Percentiles rank a stretch among this genome's conserved stretches.
These are phyloP conservation scores for Pleuronectes platessa DNA, from an alignment of 2,113 vertebrate genomes.

Conservation along the genomic window DNA sequence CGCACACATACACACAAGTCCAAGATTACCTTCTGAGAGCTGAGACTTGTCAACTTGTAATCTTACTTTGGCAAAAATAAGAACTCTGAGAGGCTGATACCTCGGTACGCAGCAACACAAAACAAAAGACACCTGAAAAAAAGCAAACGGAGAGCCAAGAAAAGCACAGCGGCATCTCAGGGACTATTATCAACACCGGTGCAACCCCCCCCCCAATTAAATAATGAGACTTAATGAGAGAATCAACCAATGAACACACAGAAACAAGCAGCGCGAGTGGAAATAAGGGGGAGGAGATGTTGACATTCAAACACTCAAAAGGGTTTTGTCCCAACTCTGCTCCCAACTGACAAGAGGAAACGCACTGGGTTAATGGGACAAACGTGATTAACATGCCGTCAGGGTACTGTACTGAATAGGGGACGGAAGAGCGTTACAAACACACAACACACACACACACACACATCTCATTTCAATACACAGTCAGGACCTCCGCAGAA, in stretches of 20 bases:
- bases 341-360: constrained; percentile 54
- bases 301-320: constrained; percentile 66
- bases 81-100: background rate
- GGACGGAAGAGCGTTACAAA: background rate
- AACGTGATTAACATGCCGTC: constrained; percentile 59
- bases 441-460: constrained; percentile 9
- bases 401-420: constrained; percentile 15
- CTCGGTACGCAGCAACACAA: constrained; percentile 5
- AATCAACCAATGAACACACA: background rate
- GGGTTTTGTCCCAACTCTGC: constrained; percentile 47
- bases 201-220: background rate
- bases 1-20: background rate
- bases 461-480: background rate
- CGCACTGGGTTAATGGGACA: constrained; percentile 29
- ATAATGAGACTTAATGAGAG: background rate
- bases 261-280: background rate
- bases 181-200: constrained; percentile 20
- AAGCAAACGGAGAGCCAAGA: background rate
- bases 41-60: constrained; percentile 33
- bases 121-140: constrained; percentile 17
- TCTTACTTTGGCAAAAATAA: constrained; percentile 40
- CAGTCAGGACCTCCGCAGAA: constrained; percentile 10
- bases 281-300: constrained; percentile 47
- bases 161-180: background rate
- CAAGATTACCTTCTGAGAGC: background rate